Conservation (phyloP, 2,113 vertebrate genomes). For the Falco punctatus region DNA sequence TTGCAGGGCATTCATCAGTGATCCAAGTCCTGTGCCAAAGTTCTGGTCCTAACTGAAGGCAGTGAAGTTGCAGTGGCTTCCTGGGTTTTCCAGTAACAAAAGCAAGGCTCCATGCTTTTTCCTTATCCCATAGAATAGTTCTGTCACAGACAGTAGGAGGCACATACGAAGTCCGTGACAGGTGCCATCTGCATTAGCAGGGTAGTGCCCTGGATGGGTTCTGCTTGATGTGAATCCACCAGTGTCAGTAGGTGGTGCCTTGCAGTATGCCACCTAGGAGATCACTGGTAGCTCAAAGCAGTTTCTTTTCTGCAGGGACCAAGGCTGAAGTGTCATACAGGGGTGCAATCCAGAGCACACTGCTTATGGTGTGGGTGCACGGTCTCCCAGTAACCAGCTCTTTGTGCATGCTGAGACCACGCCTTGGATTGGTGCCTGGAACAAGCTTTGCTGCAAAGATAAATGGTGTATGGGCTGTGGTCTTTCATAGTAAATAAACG, state of each 20-base stretch:
- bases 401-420: background rate
- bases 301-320: background rate
- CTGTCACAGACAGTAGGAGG: background rate
- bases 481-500: background rate
- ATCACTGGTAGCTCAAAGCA: background rate
- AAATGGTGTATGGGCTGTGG: background rate
- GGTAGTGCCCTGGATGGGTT: background rate
- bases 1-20: background rate
- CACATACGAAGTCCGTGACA: background rate
- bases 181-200: background rate
- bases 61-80: background rate
- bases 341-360: background rate
- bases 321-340: background rate
- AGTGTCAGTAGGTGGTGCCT: rapidly evolving
- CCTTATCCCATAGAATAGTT: background rate
- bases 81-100: background rate
- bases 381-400: background rate
- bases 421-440: background rate
- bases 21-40: background rate
- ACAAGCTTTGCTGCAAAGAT: background rate
- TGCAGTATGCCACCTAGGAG: background rate
- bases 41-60: background rate
- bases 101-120: background rate
- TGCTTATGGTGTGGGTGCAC: background rate
- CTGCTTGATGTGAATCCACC: background rate